Percentiles rank a stretch among this genome's conserved stretches.
Evolutionary conservation across 2,113 vertebrate genomes (phyloP).

Genomic region (Tamias sibiricus): DNA sequence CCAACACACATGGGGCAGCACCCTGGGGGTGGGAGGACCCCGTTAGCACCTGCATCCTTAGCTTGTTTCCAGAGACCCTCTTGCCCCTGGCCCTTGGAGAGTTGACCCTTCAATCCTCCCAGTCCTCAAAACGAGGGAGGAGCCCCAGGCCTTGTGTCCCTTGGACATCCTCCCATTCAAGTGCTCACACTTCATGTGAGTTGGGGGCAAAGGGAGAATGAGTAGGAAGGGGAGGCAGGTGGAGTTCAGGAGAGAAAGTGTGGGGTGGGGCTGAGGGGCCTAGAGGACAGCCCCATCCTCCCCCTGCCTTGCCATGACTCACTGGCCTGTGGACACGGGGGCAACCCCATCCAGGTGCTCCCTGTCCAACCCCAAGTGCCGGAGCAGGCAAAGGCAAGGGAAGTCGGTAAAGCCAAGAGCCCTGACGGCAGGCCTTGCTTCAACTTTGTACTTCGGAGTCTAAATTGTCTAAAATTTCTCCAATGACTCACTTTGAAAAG

Average conservation of each 20-base stretch:
- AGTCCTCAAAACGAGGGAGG: neutral
- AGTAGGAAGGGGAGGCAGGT: neutral
- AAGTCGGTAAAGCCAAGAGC: neutral
- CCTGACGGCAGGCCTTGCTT: neutral
- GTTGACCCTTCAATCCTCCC: neutral
- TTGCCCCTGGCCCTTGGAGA: neutral
- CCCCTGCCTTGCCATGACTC: neutral
- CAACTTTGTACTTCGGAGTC: neutral
- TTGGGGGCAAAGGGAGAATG: neutral
- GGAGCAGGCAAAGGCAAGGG: neutral
- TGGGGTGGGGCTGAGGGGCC: rapidly evolving
- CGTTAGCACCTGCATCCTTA: neutral
- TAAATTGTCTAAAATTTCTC: neutral
- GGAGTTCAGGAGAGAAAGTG: neutral
- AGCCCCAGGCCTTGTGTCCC: neutral
- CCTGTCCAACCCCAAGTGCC: neutral
- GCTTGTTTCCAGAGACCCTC: neutral
- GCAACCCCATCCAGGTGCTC: too few species aligned
- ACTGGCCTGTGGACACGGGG: neutral
- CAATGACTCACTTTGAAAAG: neutral
- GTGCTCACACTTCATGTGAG: neutral
- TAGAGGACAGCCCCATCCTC: neutral
- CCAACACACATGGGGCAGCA: too few species aligned
- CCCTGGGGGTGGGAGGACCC: neutral
- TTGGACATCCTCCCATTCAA: neutral